A percentile compares a stretch with the other conserved stretches of the same genome.
These are phyloP conservation scores for Leuciscus idus DNA, from an alignment of 2,113 vertebrate genomes.

Conservation along the genomic window DNA sequence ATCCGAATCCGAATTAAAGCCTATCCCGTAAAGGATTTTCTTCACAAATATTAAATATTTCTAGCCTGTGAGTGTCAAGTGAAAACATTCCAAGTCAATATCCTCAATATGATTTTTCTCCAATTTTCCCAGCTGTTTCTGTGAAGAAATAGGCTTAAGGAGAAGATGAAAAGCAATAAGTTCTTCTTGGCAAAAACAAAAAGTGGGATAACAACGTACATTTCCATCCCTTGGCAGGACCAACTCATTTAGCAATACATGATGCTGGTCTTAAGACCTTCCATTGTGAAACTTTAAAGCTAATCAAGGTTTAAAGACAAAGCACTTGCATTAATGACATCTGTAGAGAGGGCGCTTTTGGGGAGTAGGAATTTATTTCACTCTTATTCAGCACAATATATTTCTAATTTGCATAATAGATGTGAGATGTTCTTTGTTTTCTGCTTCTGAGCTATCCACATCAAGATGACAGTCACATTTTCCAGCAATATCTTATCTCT, in stretches of 20 bases:
- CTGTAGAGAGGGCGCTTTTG: not conserved
- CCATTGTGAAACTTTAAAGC: constrained; percentile 32
- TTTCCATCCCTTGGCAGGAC: constrained; percentile 48
- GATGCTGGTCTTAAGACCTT: constrained; percentile 11
- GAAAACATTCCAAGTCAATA: constrained; percentile 23
- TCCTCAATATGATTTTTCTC: not conserved
- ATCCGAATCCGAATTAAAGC: constrained; percentile 10
- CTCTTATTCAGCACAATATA: not conserved
- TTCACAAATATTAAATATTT: constrained; percentile 13
- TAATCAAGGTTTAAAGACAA: constrained; percentile 16
- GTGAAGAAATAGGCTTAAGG: not conserved
- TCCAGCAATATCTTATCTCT: too few relatives aligned
- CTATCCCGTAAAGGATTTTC: constrained; percentile 9
- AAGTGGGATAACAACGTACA: not conserved
- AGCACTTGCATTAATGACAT: not conserved
- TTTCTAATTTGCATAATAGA: not conserved
- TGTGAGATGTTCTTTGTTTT: not conserved
- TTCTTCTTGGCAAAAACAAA: constrained; percentile 1
- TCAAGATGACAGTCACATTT: too few relatives aligned
- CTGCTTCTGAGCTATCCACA: not conserved
- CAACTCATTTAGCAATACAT: constrained; percentile 40
- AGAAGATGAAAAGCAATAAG: constrained; percentile 1
- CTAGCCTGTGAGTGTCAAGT: constrained; percentile 18
- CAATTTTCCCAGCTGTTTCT: constrained; percentile 27
- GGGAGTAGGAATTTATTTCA: not conserved